Percentiles rank a stretch among this genome's conserved stretches.
These are phyloP conservation scores for Rhegmatorhina hoffmannsi DNA, from an alignment of 2,113 vertebrate species.

Conservation along the genomic window DNA sequence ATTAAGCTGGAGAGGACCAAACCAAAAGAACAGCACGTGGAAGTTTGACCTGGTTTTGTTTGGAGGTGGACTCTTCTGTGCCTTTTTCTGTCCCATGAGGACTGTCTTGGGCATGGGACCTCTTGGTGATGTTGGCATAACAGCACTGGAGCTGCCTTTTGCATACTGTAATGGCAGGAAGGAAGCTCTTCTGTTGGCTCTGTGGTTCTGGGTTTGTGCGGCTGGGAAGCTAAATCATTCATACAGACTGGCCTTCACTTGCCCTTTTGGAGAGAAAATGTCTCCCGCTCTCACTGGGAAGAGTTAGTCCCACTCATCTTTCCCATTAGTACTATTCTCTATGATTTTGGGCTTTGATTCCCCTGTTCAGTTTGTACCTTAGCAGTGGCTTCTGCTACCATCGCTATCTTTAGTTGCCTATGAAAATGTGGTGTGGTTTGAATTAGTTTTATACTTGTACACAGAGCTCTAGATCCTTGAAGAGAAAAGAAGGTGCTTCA, in stretches of 20 bases:
- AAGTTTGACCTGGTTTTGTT: neutral
- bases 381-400: neutral
- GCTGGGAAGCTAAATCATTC: neutral
- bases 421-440: neutral
- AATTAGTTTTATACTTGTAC: neutral
- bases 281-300: neutral
- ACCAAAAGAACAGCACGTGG: neutral
- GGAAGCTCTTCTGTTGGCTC: neutral
- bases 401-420: neutral
- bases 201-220: neutral
- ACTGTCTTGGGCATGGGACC: accelerated
- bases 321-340: neutral
- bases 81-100: neutral
- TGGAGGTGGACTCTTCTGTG: neutral
- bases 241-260: neutral
- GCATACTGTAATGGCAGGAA: neutral
- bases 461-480: neutral
- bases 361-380: neutral
- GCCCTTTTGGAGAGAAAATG: neutral
- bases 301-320: neutral
- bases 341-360: neutral
- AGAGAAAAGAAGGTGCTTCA: constrained; percentile 4
- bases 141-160: neutral
- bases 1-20: neutral
- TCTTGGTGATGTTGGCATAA: neutral